Base-by-base conservation (phyloP, 2,113 vertebrate genomes). In the Burhinus oedicnemus region DNA sequence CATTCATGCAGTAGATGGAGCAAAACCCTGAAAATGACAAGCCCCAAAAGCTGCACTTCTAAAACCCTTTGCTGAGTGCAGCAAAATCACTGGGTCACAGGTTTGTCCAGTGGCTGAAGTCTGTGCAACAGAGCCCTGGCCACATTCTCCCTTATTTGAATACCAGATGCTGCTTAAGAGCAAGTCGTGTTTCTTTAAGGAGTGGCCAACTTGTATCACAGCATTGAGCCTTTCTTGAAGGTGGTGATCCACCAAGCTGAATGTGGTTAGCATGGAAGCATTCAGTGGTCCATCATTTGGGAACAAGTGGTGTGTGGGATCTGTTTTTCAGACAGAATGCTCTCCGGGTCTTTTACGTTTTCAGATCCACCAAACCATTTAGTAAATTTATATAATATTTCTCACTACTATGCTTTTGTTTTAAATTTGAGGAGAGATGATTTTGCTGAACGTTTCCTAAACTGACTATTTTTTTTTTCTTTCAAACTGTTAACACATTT, bases 241-340 rank as follows among this genome's bases (percentile, higher is more conserved):
- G 23, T 19, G 34, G 20, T 10, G 42, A 4, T n/a, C 32, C 44
- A 45, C 44, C 21, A 23, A 40, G 57, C 19, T 29, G 71, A 19
- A 10, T 3, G 26, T 4, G 30, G 30, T 30, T 23, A 17, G 45
- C 26, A 23, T 54, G n/a, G 42, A 3, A 34, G n/a, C 13, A 5
- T 8, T 20, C 14, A 3, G 58, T 26, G 55, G 57, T 15, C 20
- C 18, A 4, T 21, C 52, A 14, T 4, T 10, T 29, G 29, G 58
- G 45, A 71, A 34, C 4, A 23, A 69, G 30, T 2, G 0, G 40
- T 1, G n/a, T 3, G 10, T 34, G 40, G 17, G 7, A 30, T 55
- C 8, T 61, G 36, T 3, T 57, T 52, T 51, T 30, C 54, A 77
- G 54, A 40, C 12, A 77, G 21, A 74, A 74, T 18, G 42, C 23